Evolutionary conservation across 2,113 vertebrate genomes (phyloP).

Genomic region (Anarhynchus alexandrinus): DNA sequence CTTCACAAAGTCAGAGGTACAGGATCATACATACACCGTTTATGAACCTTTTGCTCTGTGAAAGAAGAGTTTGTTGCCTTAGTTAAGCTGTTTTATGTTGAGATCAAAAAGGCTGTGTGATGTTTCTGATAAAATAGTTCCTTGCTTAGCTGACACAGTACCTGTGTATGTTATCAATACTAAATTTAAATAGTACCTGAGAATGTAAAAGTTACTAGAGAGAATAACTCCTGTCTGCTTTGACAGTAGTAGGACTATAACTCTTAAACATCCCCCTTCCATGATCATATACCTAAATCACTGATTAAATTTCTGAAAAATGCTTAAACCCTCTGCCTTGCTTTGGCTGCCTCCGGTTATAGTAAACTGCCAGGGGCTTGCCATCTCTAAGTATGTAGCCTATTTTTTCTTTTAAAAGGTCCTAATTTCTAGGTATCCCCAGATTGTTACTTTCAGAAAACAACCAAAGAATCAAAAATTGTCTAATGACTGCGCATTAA

Average conservation of each 20-base stretch:
- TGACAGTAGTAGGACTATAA: neutral
- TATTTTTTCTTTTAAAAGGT: neutral
- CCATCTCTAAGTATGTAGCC: neutral
- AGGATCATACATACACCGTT: fast-evolving
- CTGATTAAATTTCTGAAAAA: neutral
- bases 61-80: neutral
- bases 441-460: neutral
- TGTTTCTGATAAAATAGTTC: neutral
- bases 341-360: neutral
- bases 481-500: fast-evolving
- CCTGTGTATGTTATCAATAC: neutral
- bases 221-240: neutral
- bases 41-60: neutral
- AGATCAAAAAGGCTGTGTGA: neutral
- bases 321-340: neutral
- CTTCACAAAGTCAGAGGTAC: constrained; percentile 22
- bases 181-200: neutral
- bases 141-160: neutral
- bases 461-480: neutral
- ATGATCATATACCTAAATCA: neutral
- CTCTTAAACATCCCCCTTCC: neutral
- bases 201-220: neutral
- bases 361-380: neutral
- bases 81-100: neutral
- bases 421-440: neutral